Evolutionary conservation across 1,140 invertebrate genomes (phyloP).

Genomic region (Zelostemma sp.): DNA sequence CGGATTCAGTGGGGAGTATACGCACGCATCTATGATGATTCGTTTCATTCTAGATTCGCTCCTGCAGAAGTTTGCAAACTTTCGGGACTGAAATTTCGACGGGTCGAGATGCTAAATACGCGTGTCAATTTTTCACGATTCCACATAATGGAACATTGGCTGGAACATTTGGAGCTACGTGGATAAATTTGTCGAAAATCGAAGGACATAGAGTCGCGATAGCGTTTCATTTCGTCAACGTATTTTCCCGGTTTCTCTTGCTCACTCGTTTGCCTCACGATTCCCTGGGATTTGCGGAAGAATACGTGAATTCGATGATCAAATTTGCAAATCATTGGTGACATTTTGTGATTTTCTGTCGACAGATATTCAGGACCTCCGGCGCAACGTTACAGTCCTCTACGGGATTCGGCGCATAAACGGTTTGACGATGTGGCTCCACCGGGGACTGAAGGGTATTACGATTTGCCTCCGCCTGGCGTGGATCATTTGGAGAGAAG

Average conservation of each 20-base stretch:
- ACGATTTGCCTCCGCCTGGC: constrained; percentile 67
- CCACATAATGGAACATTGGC: neutral
- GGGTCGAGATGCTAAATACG: neutral
- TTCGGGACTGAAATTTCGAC: neutral
- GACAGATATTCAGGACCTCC: constrained; percentile 60
- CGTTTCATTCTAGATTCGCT: constrained; percentile 23
- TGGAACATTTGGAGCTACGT: neutral
- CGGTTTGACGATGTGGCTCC: constrained; percentile 68
- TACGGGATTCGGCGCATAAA: constrained; percentile 56
- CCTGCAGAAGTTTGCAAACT: neutral
- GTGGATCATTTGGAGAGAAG: constrained; percentile 61
- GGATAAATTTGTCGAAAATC: neutral
- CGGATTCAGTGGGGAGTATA: constrained; percentile 24
- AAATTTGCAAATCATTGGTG: neutral
- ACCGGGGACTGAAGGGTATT: constrained; percentile 68
- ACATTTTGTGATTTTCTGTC: constrained; percentile 52
- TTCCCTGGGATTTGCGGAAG: neutral
- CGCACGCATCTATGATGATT: constrained; percentile 36
- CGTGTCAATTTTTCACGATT: neutral
- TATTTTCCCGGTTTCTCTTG: too few relatives aligned
- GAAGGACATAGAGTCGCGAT: too few relatives aligned
- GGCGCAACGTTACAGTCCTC: constrained; percentile 52
- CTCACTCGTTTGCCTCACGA: neutral
- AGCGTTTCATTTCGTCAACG: too few relatives aligned
- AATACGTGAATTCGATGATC: neutral